Percentiles rank a stretch among this genome's conserved stretches.
phyloP scores from a whole-genome alignment of 2,113 vertebrate genomes.

The Corydoras maculifer region DNA sequence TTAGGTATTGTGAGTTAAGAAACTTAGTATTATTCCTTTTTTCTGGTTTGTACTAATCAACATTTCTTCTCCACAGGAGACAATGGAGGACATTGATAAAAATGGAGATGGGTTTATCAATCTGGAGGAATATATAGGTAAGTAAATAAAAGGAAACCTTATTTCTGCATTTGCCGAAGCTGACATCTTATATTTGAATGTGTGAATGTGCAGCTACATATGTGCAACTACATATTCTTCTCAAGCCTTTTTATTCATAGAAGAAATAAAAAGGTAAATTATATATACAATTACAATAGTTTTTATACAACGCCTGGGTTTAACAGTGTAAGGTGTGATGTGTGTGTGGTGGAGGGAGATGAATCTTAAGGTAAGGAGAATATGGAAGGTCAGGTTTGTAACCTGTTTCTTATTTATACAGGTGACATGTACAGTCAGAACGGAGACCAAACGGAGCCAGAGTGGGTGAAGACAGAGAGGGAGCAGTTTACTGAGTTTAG shows the following conservation, averaged over 20 bases:
- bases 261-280: too few species aligned
- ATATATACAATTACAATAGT: too few species aligned
- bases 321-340: too few species aligned
- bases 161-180: too few species aligned
- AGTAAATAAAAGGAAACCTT: slow-evolving; percentile 40
- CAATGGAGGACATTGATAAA: slow-evolving; percentile 98
- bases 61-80: slow-evolving; percentile 70
- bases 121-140: slow-evolving; percentile 93
- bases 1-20: not conserved
- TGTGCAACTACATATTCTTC: too few species aligned
- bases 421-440: slow-evolving; percentile 97
- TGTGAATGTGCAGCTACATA: too few species aligned
- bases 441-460: slow-evolving; percentile 78
- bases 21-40: not conserved
- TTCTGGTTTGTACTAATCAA: not conserved
- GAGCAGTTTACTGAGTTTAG: slow-evolving; percentile 93
- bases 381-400: too few species aligned
- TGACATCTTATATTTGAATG: too few species aligned
- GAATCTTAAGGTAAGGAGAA: too few species aligned
- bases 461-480: slow-evolving; percentile 92
- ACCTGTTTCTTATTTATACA: slow-evolving; percentile 39
- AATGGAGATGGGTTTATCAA: slow-evolving; percentile 95
- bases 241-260: too few species aligned
- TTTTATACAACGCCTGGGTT: too few species aligned
- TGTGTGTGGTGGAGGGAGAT: too few species aligned